These are phyloP conservation scores for Phrynosoma platyrhinos DNA, from an alignment of 2,113 vertebrate species.

Conservation along the genomic window DNA sequence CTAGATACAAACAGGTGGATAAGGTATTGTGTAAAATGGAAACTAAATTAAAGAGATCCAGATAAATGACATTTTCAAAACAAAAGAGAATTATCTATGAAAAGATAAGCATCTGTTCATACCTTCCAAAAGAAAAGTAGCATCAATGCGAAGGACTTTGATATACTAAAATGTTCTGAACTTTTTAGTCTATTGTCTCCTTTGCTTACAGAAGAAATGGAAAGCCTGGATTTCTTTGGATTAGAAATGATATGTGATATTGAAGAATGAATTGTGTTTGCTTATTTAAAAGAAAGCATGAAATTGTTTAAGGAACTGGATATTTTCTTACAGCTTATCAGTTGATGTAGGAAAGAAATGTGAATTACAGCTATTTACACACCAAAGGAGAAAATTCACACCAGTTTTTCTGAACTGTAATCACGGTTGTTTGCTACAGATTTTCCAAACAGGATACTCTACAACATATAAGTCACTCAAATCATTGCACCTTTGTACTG, in stretches of 20 bases:
- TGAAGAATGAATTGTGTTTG: too few relatives aligned
- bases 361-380: rapidly evolving
- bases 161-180: rapidly evolving
- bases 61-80: neutral
- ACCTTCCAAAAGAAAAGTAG: neutral
- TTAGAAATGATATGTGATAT: neutral
- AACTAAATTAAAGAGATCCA: neutral
- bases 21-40: neutral
- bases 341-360: neutral
- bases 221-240: neutral
- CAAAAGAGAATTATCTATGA: rapidly evolving
- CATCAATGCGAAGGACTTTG: rapidly evolving
- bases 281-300: neutral
- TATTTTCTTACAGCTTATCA: rapidly evolving
- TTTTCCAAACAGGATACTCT: neutral
- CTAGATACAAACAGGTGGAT: neutral
- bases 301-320: neutral
- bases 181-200: neutral
- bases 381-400: neutral
- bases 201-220: neutral
- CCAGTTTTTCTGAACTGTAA: neutral
- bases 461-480: neutral
- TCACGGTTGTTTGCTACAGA: neutral
- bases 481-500: neutral
- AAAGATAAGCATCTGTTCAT: neutral